Evolutionary conservation across 1,140 invertebrate species (phyloP).

Genomic region (Vanessa atalanta): DNA sequence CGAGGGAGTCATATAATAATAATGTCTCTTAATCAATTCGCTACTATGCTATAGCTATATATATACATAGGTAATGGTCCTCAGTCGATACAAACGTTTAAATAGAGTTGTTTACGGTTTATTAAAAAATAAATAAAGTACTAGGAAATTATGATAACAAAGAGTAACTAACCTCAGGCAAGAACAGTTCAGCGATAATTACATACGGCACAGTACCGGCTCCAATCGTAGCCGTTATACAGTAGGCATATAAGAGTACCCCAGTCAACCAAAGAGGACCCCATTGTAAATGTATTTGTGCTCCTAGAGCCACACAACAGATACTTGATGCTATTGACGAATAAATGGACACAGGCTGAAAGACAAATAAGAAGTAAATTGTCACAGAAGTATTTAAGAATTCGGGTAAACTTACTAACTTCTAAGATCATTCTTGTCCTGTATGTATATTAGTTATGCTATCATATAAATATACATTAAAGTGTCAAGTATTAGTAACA

Average conservation of each 20-base stretch:
- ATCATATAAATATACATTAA: too few species aligned
- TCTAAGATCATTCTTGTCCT: too few species aligned
- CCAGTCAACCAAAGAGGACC: slow-evolving; percentile 60
- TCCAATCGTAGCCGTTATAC: slow-evolving; percentile 51
- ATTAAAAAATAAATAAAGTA: background rate
- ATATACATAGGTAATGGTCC: too few species aligned
- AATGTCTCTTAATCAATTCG: too few species aligned
- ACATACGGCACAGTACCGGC: slow-evolving; percentile 64
- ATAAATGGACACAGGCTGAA: slow-evolving; percentile 61
- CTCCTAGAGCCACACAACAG: slow-evolving; percentile 51
- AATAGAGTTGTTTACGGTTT: too few species aligned
- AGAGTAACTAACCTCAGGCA: slow-evolving; percentile 57
- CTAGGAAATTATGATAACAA: background rate
- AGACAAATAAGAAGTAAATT: slow-evolving; percentile 6
- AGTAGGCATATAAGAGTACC: slow-evolving; percentile 53
- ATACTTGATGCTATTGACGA: slow-evolving; percentile 47
- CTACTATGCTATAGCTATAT: too few species aligned
- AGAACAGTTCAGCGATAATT: slow-evolving; percentile 55
- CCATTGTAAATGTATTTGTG: slow-evolving; percentile 60
- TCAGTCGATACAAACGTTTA: too few species aligned
- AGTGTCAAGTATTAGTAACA: too few species aligned
- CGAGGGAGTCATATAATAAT: too few species aligned
- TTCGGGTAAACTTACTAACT: too few species aligned
- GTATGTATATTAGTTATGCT: too few species aligned
- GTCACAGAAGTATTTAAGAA: too few species aligned